Evolutionary conservation across 2,113 vertebrate species (phyloP), one percentile per base, ranked within the genome.

Genomic region (Malurus elegans): DNA sequence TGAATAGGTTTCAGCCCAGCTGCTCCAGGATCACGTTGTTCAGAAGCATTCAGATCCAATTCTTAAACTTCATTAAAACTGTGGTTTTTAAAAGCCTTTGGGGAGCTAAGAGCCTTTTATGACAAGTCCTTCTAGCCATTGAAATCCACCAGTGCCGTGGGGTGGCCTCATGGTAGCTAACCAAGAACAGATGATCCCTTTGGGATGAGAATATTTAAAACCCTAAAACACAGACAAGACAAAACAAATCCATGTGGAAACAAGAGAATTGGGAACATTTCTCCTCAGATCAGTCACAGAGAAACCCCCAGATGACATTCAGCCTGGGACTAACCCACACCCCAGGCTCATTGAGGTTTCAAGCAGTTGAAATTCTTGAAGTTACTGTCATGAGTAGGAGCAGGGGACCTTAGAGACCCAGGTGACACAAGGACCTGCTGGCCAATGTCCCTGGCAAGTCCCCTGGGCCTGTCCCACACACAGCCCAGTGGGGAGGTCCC

Each of bases 91-190:
- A 90, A 93, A 90, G 74, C 76, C 92, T 95, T 90, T 62, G 48
- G 62, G 82, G 75, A 96, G 40, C 51, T 70, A 54, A 51, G 36
- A 81, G 61, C 17, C 79, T 92, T 91, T 91, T 34, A 90, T 72
- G 88, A 89, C 85, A 86, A 91, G 86, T 54, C 73, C 50, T 94
- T 86, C 86, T 67, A 60, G 72, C 32, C 90, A 42, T 81, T 91
- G 67, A 86, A 96, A 95, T 73, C 47, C 76, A 65, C 50, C 38
- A 78, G 64, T 4, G 4, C 64, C 2, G 14, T 48, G 81, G 79
- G 86, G 90, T 91, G 86, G 76, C 90, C 79, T 92, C 9, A 8
- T 62, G 71, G 58, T 91, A 92, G 82, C 91, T 97, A 95, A 97
- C 38, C 61, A 94, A 83, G 83, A 95, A 40, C 92, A 92, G 88